A percentile compares a stretch with the other conserved stretches of the same genome.
Conservation (phyloP, 2,888 invertebrate species). For the Perithous albicinctus region DNA sequence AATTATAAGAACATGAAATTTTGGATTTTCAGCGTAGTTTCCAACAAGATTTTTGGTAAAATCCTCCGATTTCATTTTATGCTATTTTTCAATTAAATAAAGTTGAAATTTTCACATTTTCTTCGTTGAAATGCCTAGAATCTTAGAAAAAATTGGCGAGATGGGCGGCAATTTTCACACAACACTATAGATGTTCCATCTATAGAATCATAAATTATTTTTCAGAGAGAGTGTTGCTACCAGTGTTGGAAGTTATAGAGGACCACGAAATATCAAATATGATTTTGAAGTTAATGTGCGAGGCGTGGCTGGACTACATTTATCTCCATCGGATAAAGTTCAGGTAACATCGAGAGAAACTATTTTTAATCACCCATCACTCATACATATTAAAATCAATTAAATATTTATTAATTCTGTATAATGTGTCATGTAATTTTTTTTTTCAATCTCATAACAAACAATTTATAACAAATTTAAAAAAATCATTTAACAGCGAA, state of each 20-base stretch:
- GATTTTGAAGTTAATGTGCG: constrained; percentile 93
- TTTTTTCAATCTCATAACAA: no score
- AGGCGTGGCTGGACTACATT: constrained; percentile 95
- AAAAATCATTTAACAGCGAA: constrained; percentile 84
- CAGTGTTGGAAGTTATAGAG: constrained; percentile 91
- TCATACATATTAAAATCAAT: not conserved
- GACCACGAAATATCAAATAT: constrained; percentile 91
- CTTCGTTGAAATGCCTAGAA: no score
- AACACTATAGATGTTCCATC: no score
- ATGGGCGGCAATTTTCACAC: no score
- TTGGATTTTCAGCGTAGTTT: not conserved
- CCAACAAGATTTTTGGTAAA: no score
- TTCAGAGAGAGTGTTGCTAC: constrained; percentile 90
- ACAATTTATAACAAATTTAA: not conserved
- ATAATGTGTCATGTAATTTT: not conserved
- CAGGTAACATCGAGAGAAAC: constrained; percentile 82
- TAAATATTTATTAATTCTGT: not conserved
- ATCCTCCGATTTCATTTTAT: no score
- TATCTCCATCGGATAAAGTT: constrained; percentile 93
- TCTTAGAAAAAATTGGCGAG: no score
- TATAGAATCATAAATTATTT: not conserved
- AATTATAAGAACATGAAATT: no score
- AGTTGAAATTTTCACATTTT: no score
- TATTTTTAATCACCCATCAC: not conserved
- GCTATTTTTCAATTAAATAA: no score